A percentile compares a stretch with the other conserved stretches of the same genome.
phyloP scores from a whole-genome alignment of 2,113 vertebrate genomes.

The Bufo bufo region DNA sequence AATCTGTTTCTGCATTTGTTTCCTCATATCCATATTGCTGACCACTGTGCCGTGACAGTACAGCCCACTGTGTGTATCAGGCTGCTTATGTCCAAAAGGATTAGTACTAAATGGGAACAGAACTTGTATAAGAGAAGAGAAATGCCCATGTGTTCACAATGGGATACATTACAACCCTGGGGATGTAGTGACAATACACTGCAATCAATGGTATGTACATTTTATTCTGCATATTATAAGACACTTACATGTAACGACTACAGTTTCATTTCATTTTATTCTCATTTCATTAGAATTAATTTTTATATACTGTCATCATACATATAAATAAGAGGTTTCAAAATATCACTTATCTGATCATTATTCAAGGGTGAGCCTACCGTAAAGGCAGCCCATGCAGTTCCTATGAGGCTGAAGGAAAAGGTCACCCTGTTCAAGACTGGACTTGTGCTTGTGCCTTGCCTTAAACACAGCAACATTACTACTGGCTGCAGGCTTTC shows the following conservation, averaged over 20 bases:
- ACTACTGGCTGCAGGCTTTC: no score
- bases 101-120: slow-evolving; percentile 81
- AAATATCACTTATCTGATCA: background rate
- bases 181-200: slow-evolving; percentile 73
- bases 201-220: slow-evolving; percentile 84
- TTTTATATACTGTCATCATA: background rate
- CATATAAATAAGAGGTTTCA: background rate
- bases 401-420: no score
- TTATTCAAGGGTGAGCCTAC: background rate
- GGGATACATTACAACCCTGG: slow-evolving; percentile 74
- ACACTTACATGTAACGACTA: background rate
- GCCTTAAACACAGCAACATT: no score
- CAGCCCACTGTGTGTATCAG: slow-evolving; percentile 81
- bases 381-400: no score
- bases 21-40: background rate
- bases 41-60: slow-evolving; percentile 69
- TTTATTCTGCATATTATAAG: background rate
- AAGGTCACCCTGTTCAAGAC: no score
- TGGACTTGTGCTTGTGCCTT: no score
- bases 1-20: background rate
- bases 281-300: no score
- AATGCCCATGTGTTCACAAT: slow-evolving; percentile 87
- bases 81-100: slow-evolving; percentile 84
- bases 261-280: no score
- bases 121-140: slow-evolving; percentile 76